Evolutionary conservation across 2,888 invertebrate genomes (phyloP), one percentile per base, ranked within the genome.

Genomic region (Cacoxenus indagator): DNA sequence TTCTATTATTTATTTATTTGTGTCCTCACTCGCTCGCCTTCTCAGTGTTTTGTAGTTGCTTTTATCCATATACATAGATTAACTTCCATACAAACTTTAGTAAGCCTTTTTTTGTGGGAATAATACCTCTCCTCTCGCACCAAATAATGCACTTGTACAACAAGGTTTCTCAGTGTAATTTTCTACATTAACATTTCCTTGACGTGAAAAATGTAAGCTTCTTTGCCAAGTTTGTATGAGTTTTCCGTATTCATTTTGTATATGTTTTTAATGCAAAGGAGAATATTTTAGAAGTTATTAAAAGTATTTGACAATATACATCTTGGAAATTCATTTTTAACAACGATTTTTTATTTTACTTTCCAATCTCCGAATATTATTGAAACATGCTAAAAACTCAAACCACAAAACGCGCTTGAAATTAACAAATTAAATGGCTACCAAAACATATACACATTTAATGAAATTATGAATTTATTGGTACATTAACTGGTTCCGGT

Each of bases 101-200:
- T n/a, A n/a, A n/a, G n/a, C n/a, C n/a, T n/a, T n/a, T n/a, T n/a
- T n/a, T n/a, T n/a, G n/a, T n/a, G n/a, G n/a, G n/a, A n/a, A n/a
- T n/a, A n/a, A n/a, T n/a, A n/a, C n/a, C 51, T 51, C 8, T 4
- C n/a, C 51, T 17, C 51, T 51, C 61, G 74, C 69, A 66, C n/a
- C n/a, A n/a, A n/a, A n/a, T n/a, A n/a, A n/a, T n/a, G n/a, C 29
- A 31, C 31, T 59, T 62, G 61, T 62, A 62, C 17, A 27, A 51
- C 48, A 59, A 72, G 64, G 68, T 61, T 83, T 82, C 77, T 81
- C 80, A 75, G 80, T 78, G 82, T 81, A 78, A 75, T 81, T 76
- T 69, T 64, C n/a, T n/a, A n/a, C n/a, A n/a, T 71, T 19, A 29
- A 26, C 59, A 61, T 69, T 62, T 65, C 29, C 54, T 69, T 64